Percentiles rank a stretch among this genome's conserved stretches.
Conservation (phyloP, 2,797 vertebrate genomes). For the Smutsia temminckii region DNA sequence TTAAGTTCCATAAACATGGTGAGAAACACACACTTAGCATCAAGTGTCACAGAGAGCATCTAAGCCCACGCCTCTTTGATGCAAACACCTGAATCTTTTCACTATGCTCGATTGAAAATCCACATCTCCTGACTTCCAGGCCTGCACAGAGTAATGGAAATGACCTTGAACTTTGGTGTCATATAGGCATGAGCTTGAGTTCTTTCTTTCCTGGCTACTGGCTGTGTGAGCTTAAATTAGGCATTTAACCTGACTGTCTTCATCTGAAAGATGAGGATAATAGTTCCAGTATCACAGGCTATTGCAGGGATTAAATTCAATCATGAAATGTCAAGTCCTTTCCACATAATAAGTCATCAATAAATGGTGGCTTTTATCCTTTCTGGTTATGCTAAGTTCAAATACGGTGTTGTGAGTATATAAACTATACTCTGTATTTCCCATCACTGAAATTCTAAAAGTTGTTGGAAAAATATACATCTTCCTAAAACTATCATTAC, state of each 20-base stretch:
- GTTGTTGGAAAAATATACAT: not conserved
- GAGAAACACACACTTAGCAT: not conserved
- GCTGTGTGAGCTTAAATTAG: conserved; percentile 51
- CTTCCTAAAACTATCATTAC: not conserved
- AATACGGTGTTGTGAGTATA: not conserved
- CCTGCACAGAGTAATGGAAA: not conserved
- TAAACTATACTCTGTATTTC: conserved; percentile 28
- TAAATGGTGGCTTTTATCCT: conserved; percentile 39
- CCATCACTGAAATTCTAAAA: conserved; percentile 32
- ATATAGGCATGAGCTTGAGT: not conserved
- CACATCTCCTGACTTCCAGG: not conserved
- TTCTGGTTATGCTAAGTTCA: conserved; percentile 11
- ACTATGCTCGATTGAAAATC: not conserved
- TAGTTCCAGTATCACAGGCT: conserved; percentile 18
- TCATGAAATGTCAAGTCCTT: conserved; percentile 40
- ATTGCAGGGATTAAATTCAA: conserved; percentile 51
- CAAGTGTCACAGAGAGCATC: not conserved
- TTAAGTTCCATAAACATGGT: not conserved
- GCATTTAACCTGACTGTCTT: conserved; percentile 31
- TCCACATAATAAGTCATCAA: conserved; percentile 26
- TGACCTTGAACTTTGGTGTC: not conserved
- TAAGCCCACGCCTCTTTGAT: not conserved
- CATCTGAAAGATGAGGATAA: conserved; percentile 29
- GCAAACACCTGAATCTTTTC: not conserved
- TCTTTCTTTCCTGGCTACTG: not conserved